phyloP scores from a whole-genome alignment of 1,140 invertebrate genomes.

The Grapholita molesta region DNA sequence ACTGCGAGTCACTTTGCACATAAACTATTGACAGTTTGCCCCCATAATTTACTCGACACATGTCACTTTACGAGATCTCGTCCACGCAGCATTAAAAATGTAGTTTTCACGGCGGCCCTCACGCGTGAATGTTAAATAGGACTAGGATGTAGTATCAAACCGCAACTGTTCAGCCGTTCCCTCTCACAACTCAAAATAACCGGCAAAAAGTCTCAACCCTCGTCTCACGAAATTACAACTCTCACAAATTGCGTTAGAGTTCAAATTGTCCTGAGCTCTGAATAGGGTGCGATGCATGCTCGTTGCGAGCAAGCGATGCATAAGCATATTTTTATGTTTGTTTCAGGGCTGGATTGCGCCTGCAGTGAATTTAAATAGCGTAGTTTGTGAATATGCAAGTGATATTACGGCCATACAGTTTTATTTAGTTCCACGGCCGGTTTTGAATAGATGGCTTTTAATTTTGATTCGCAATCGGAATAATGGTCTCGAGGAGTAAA shows the following conservation, averaged over 20 bases:
- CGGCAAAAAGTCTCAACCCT: not conserved
- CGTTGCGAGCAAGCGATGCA: constrained; percentile 26
- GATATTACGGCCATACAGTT: constrained; percentile 43
- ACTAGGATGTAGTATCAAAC: constrained; percentile 3
- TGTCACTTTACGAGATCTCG: not conserved
- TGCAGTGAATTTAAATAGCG: constrained; percentile 53
- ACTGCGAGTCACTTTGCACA: not conserved
- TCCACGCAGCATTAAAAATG: not conserved
- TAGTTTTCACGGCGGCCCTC: not conserved
- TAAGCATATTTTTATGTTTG: constrained; percentile 51
- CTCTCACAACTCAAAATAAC: not conserved
- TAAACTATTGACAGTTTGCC: not conserved
- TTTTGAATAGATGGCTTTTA: constrained; percentile 25
- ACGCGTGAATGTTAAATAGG: not conserved
- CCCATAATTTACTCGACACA: not conserved
- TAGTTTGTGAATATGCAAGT: constrained; percentile 47
- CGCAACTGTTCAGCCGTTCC: not conserved
- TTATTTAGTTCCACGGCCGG: constrained; percentile 38
- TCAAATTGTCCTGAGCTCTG: not conserved
- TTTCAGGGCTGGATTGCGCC: constrained; percentile 38
- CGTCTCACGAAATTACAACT: not conserved
- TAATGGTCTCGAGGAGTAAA: not conserved
- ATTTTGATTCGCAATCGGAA: not conserved
- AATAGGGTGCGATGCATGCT: not conserved
- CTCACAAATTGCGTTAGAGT: not conserved